Evolutionary conservation across 2,797 vertebrate species (phyloP).

Genomic region (Carduelis carduelis): DNA sequence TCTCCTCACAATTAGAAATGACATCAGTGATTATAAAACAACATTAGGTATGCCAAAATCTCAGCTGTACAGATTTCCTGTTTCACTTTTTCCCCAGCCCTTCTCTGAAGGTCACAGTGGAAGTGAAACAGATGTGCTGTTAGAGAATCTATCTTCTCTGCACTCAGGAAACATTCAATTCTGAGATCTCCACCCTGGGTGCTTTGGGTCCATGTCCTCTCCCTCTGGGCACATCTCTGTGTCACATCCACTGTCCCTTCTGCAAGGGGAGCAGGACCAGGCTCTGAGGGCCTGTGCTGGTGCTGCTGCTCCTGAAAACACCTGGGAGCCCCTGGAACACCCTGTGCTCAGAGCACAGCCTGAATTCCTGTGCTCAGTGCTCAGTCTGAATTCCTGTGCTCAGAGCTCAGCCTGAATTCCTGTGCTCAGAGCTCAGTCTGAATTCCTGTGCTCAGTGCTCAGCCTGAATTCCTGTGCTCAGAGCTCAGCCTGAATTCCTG

Average conservation of each 20-base stretch:
- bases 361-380: no score
- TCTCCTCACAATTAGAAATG: not conserved
- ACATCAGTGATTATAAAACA: slow-evolving; percentile 5
- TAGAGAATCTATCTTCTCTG: not conserved
- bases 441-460: no score
- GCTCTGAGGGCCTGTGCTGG: not conserved
- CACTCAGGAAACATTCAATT: not conserved
- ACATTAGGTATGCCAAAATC: not conserved
- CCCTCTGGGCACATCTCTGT: not conserved
- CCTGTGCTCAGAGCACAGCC: no score
- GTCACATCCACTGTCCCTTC: not conserved
- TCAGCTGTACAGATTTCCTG: not conserved
- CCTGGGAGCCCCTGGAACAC: not conserved
- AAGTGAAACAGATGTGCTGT: not conserved
- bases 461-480: no score
- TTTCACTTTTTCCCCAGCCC: not conserved
- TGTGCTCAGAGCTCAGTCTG: no score
- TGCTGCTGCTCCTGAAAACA: not conserved
- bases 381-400: no score
- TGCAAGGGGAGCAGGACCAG: not conserved
- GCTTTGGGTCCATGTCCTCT: not conserved
- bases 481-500: no score
- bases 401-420: no score
- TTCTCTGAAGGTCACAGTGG: not conserved
- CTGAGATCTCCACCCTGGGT: not conserved